Evolutionary conservation across 2,888 invertebrate genomes (phyloP), one percentile per base, ranked within the genome.

Genomic region (Apeira syringaria): DNA sequence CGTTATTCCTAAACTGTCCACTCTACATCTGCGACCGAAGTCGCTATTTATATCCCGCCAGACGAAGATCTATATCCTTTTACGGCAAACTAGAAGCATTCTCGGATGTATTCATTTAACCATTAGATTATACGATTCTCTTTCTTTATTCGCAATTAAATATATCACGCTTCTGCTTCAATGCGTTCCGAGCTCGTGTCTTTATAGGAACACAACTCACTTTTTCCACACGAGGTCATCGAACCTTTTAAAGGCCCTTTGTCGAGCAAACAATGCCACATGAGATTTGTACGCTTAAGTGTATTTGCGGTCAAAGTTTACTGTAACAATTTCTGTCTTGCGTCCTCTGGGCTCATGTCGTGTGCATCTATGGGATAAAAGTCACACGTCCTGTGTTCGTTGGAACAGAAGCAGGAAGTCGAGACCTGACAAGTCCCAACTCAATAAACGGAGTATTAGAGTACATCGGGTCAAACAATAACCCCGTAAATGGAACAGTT

Each of bases 1-100:
- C 65, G 71, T 68, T 81, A 78, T 79, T 77, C 79, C 80, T 83
- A 83, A 87, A 83, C 84, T 80, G 85, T 82, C 82, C 77, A 81
- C 77, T 80, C 79, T 74, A 78, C 77, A 78, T 77, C 74, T 74
- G 72, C 70, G 72, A 65, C 61, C 63, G 70, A 65, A 69, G 68
- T 63, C 59, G 78, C 83, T 87, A 87, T 86, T 86, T 81, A 86
- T 87, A 87, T 64, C 77, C 64, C 73, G 66, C 59, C 68, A 64
- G 65, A 71, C 77, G 72, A 64, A 80, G 78, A 78, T 80, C 80
- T 76, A 65, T 66, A 73, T 74, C 85, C 85, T 68, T 87, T 74
- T 85, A 81, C 63, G 85, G 87, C 65, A 74, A 80, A 82, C 80
- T 78, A 77, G 81, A 76, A 74, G 67, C 74, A 77, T 81, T 82